A percentile compares a stretch with the other conserved stretches of the same genome.
Conservation (phyloP, 2,113 vertebrate genomes). For the Gallinago media region DNA sequence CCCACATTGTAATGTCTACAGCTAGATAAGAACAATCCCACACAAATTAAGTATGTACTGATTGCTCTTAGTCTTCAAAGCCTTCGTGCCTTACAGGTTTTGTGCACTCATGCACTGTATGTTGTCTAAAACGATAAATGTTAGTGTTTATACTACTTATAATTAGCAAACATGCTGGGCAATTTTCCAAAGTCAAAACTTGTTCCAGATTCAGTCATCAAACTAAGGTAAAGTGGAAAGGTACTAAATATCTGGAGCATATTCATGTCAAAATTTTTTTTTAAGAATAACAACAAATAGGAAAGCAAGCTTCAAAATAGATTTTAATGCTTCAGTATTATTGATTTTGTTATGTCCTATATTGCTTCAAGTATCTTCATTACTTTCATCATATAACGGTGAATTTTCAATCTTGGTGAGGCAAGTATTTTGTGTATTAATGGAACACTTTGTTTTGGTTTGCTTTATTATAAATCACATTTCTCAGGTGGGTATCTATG, state of each 20-base stretch:
- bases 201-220: not conserved
- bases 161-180: not conserved
- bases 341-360: not conserved
- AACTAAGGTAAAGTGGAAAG: not conserved
- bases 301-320: not conserved
- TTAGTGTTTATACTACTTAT: not conserved
- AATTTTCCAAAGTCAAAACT: not conserved
- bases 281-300: not conserved
- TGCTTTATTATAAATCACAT: not conserved
- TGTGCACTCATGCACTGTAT: not conserved
- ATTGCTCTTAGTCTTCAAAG: not conserved
- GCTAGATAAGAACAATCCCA: not conserved
- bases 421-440: not conserved
- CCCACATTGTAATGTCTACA: not conserved
- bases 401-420: not conserved
- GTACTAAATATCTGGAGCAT: not conserved
- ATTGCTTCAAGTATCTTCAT: not conserved
- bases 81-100: not conserved
- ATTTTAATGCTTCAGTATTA: not conserved
- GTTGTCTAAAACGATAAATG: not conserved
- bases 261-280: not conserved
- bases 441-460: not conserved
- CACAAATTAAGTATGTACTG: not conserved
- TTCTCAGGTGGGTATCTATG: not conserved
- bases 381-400: not conserved